These are phyloP conservation scores for Holothuria scabra DNA, from an alignment of 53 echinoderm and acorn worm genomes.

Conservation along the genomic window DNA sequence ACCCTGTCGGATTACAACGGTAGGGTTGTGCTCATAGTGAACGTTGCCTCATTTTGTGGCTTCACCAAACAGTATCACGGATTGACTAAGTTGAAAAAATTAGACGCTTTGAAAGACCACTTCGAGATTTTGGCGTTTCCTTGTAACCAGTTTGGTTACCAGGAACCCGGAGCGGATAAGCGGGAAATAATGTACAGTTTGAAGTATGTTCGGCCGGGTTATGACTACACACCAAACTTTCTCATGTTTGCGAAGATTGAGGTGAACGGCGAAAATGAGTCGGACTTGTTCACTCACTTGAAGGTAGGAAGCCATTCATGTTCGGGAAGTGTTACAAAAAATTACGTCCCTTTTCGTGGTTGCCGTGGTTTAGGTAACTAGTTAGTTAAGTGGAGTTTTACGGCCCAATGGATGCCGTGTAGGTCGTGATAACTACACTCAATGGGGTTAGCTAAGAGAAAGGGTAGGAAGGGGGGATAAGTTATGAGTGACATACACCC, in stretches of 20 bases:
- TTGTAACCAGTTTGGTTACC: constrained; percentile 83
- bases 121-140: constrained; percentile 71
- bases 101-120: neutral
- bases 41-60: constrained; percentile 68
- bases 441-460: too few relatives aligned
- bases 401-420: too few relatives aligned
- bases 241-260: constrained; percentile 61
- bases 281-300: constrained; percentile 61
- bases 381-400: too few relatives aligned
- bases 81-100: constrained; percentile 60
- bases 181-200: constrained; percentile 68
- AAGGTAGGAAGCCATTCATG: constrained; percentile 57
- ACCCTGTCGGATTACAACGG: constrained; percentile 34
- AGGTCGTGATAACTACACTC: too few relatives aligned
- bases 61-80: constrained; percentile 71
- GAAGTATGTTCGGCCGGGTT: constrained; percentile 81
- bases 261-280: constrained; percentile 77
- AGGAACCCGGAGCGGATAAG: constrained; percentile 72
- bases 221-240: constrained; percentile 71
- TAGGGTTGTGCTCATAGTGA: constrained; percentile 72
- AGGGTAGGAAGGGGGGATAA: too few relatives aligned
- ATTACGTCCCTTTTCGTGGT: too few relatives aligned
- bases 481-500: too few relatives aligned
- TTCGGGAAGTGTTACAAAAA: too few relatives aligned
- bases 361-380: too few relatives aligned